phyloP scores from a whole-genome alignment of 2,797 vertebrate genomes.

The Tamandua tetradactyla region DNA sequence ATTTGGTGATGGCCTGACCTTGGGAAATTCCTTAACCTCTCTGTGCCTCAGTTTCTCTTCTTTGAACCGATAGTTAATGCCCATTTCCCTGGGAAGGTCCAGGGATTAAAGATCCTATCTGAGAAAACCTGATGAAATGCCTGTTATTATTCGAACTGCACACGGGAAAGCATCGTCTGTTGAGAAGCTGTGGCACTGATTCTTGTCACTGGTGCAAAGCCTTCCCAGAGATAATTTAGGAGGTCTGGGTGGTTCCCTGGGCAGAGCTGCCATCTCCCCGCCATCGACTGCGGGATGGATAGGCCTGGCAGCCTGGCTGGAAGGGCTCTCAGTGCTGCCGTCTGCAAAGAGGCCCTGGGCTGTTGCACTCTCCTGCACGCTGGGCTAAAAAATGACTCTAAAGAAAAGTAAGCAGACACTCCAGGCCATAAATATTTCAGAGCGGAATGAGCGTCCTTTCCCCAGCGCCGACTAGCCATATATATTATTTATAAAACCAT shows the following conservation, averaged over 20 bases:
- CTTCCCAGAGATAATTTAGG: conserved; percentile 61
- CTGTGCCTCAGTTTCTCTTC: conserved; percentile 3
- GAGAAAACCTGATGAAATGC: neutral
- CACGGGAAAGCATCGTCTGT: neutral
- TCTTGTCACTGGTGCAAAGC: neutral
- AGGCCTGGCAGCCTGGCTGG: neutral
- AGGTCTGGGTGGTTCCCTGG: neutral
- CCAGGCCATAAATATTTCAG: conserved; percentile 87
- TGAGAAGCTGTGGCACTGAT: neutral
- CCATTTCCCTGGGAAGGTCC: neutral
- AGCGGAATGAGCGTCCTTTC: conserved; percentile 84
- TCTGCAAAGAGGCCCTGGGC: conserved; percentile 20
- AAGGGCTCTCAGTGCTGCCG: neutral
- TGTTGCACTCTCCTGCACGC: conserved; percentile 25
- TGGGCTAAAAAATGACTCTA: conserved; percentile 80
- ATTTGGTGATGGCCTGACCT: neutral
- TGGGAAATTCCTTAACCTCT: neutral
- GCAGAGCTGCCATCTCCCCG: neutral
- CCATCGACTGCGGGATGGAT: neutral
- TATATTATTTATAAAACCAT: conserved; percentile 87
- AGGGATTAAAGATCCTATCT: neutral
- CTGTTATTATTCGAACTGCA: neutral
- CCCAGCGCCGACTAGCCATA: conserved; percentile 82
- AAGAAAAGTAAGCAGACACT: conserved; percentile 86
- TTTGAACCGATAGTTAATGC: neutral